These are phyloP conservation scores for Hapalemur alaotrensis DNA, from an alignment of 2,797 vertebrate species.

Conservation along the genomic window DNA sequence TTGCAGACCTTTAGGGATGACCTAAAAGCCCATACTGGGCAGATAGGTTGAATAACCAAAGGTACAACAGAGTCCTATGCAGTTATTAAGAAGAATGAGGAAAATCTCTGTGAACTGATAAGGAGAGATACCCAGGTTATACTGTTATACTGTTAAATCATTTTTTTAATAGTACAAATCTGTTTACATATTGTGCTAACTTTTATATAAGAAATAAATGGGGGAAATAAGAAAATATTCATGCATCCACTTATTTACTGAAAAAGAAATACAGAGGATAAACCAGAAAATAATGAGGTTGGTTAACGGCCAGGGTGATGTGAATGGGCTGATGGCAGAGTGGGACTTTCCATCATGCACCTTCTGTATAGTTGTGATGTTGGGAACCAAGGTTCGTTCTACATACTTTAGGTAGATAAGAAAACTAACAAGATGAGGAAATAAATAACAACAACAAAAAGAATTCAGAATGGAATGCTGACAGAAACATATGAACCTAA, in stretches of 20 bases:
- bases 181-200: not conserved
- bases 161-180: not conserved
- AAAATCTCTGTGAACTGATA: not conserved
- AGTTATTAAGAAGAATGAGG: not conserved
- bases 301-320: not conserved
- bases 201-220: not conserved
- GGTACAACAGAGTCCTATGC: not conserved
- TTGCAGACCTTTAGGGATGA: not conserved
- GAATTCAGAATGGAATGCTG: not conserved
- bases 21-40: not conserved
- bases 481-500: not conserved
- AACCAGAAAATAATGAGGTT: not conserved
- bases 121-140: not conserved
- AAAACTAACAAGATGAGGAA: not conserved
- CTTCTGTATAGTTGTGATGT: not conserved
- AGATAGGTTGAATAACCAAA: not conserved
- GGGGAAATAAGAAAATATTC: not conserved
- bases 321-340: not conserved
- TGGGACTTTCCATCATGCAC: not conserved
- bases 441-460: not conserved
- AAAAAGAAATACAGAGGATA: not conserved
- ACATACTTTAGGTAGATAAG: not conserved
- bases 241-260: not conserved
- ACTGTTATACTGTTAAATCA: not conserved
- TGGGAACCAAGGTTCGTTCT: not conserved